phyloP scores from a whole-genome alignment of 2,113 vertebrate species.

The Sebastes fasciatus region DNA sequence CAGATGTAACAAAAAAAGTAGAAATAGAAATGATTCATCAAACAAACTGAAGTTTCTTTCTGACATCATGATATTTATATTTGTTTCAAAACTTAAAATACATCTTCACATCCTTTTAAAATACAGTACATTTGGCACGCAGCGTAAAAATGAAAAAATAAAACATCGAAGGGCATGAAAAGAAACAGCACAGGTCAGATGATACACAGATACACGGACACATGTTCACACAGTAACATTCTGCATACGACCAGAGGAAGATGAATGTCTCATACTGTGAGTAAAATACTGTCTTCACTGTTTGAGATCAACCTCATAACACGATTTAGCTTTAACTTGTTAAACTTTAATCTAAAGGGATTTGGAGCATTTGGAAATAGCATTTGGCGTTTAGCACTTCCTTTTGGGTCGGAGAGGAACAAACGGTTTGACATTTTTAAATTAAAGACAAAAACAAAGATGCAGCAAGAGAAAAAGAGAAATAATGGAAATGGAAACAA shows the following conservation, averaged over 20 bases:
- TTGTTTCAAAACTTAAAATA: slow-evolving; percentile 87
- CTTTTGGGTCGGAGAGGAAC: slow-evolving; percentile 55
- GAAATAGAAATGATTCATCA: neutral
- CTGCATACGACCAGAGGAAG: slow-evolving; percentile 54
- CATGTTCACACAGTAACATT: slow-evolving; percentile 66
- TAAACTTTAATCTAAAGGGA: slow-evolving; percentile 59
- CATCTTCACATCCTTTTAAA: slow-evolving; percentile 97
- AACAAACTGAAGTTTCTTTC: slow-evolving; percentile 49
- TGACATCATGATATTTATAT: slow-evolving; percentile 93
- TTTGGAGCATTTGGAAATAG: slow-evolving; percentile 50
- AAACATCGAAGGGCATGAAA: slow-evolving; percentile 24
- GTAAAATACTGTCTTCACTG: slow-evolving; percentile 70
- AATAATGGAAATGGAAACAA: too few species aligned
- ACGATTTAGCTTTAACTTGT: neutral
- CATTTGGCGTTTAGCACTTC: slow-evolving; percentile 45
- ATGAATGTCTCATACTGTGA: slow-evolving; percentile 62
- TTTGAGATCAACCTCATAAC: neutral
- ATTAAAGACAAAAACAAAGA: slow-evolving; percentile 23
- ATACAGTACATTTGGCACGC: slow-evolving; percentile 99
- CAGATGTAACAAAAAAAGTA: neutral
- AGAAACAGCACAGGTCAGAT: slow-evolving; percentile 73
- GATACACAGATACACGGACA: slow-evolving; percentile 87
- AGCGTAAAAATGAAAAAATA: slow-evolving; percentile 87
- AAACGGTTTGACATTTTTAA: slow-evolving; percentile 65
- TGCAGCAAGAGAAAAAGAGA: neutral